Conservation (phyloP, 1,140 invertebrate genomes). For the Penaeus chinensis region DNA sequence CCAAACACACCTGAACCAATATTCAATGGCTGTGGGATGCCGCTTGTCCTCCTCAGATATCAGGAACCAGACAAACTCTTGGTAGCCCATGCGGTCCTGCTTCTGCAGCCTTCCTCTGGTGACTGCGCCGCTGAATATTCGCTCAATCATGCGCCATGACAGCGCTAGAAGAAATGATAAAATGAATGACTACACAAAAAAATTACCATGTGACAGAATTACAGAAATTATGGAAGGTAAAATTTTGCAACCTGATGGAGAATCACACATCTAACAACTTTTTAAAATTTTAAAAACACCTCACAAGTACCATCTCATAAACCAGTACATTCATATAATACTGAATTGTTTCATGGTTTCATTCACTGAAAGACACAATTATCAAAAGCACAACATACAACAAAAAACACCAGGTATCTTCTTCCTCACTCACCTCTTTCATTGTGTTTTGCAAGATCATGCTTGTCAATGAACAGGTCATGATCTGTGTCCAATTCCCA, state of each 20-base stretch:
- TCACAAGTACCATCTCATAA: neutral
- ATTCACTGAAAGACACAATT: too few relatives aligned
- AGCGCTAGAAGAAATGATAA: constrained; percentile 77
- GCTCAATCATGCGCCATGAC: constrained; percentile 93
- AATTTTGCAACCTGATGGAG: neutral
- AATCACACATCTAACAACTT: neutral
- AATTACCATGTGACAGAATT: neutral
- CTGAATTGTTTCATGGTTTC: too few relatives aligned
- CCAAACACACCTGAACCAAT: constrained; percentile 82
- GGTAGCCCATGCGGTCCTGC: constrained; percentile 91
- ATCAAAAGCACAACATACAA: neutral
- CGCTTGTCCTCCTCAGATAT: constrained; percentile 98
- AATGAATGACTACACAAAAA: neutral
- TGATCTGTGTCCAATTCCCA: constrained; percentile 99
- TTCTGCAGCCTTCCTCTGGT: constrained; percentile 75
- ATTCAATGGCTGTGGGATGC: constrained; percentile 93
- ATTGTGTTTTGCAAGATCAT: constrained; percentile 93
- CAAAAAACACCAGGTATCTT: neutral
- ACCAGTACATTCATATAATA: too few relatives aligned
- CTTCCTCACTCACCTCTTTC: constrained; percentile 82
- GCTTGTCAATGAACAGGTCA: constrained; percentile 93
- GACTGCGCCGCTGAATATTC: constrained; percentile 97
- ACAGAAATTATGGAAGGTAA: neutral
- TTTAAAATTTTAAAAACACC: too few relatives aligned
- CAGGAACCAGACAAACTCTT: constrained; percentile 99